Evolutionary conservation across 2,888 invertebrate species (phyloP).

Genomic region (Pyrrhosoma nymphula): DNA sequence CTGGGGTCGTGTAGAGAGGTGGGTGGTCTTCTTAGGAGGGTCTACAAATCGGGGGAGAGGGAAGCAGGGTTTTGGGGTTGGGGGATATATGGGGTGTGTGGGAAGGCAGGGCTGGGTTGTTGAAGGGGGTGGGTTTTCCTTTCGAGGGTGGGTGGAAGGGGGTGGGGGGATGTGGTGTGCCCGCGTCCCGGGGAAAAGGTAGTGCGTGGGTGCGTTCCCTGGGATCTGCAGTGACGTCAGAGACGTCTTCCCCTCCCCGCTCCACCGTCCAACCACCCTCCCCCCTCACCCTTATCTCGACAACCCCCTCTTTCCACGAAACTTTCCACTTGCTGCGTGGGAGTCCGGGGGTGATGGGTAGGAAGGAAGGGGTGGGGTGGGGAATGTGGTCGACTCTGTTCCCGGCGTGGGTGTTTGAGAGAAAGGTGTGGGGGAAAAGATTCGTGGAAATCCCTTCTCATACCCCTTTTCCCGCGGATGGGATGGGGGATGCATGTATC

Average conservation of each 20-base stretch:
- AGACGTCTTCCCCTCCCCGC: background rate
- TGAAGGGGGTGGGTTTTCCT: background rate
- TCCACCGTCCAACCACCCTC: background rate
- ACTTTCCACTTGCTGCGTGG: background rate
- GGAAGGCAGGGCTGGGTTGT: background rate
- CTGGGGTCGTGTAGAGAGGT: no score
- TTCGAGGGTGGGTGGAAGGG: background rate
- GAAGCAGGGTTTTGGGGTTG: background rate
- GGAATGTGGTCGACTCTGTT: background rate
- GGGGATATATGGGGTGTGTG: background rate
- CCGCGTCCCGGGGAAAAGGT: slow-evolving; percentile 8
- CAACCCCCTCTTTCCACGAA: background rate
- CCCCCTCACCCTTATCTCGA: background rate
- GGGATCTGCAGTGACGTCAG: slow-evolving; percentile 44
- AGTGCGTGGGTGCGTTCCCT: slow-evolving; percentile 22
- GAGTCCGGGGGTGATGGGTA: background rate
- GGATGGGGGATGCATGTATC: no score
- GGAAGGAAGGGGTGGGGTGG: background rate
- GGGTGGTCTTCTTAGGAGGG: no score
- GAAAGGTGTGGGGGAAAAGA: background rate
- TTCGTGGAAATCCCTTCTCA: background rate
- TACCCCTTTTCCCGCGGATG: background rate
- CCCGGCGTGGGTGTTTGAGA: background rate
- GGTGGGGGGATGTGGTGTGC: background rate
- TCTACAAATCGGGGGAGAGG: no score